A percentile compares a stretch with the other conserved stretches of the same genome.
Conservation (phyloP, 2,797 vertebrate species). For the Rhinatrema bivittatum region DNA sequence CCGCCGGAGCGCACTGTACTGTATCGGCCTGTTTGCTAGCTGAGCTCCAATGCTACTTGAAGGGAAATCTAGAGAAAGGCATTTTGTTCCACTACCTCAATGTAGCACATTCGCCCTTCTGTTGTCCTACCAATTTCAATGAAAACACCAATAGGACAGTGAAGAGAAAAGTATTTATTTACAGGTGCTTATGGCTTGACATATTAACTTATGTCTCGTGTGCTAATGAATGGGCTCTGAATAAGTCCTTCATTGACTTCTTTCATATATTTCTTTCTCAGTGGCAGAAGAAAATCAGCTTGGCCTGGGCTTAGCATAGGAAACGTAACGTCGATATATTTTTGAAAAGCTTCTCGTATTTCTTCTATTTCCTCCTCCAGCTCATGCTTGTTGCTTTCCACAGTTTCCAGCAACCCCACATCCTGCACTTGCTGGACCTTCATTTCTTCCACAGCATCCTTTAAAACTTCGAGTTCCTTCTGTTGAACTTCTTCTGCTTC, state of each 20-base stretch:
- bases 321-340: conserved; percentile 48
- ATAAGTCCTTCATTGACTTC: not conserved
- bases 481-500: conserved; percentile 20
- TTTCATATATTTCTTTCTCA: conserved; percentile 29
- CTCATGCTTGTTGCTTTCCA: conserved; percentile 48
- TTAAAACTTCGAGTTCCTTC: conserved; percentile 22
- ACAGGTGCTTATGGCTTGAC: no score
- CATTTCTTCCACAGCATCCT: conserved; percentile 14
- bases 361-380: conserved; percentile 48
- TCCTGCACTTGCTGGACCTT: conserved; percentile 28
- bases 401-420: conserved; percentile 20
- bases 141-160: no score
- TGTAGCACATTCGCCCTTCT: no score
- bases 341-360: conserved; percentile 50
- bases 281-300: conserved; percentile 52
- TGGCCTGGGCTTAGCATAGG: conserved; percentile 47
- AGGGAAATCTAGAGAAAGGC: no score
- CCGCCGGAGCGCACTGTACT: no score
- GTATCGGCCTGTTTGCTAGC: no score
- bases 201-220: no score
- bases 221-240: no score
- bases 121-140: no score
- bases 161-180: no score
- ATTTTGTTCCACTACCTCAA: no score
- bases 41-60: no score